These are phyloP conservation scores for Eretmochelys imbricata DNA, from an alignment of 2,113 vertebrate genomes.

Conservation along the genomic window DNA sequence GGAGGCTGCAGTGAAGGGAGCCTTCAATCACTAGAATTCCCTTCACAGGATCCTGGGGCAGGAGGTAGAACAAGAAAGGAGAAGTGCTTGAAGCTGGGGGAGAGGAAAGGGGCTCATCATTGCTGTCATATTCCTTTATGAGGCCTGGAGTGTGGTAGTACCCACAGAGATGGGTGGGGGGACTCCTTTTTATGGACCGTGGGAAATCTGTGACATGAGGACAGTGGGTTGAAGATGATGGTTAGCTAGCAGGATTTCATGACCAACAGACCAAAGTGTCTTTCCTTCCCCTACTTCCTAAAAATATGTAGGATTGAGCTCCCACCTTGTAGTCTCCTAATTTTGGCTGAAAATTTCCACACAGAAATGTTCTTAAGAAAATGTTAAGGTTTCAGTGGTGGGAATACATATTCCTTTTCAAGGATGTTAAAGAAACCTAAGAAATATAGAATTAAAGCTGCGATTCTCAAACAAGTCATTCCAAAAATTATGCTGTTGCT, in stretches of 20 bases:
- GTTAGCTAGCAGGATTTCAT: not conserved
- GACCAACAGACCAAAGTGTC: not conserved
- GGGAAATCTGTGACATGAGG: not conserved
- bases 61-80: not conserved
- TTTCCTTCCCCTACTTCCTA: not conserved
- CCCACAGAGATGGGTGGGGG: not conserved
- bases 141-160: not conserved
- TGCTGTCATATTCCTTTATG: not conserved
- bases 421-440: not conserved
- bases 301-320: not conserved
- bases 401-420: not conserved
- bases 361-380: not conserved
- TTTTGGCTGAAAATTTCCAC: not conserved
- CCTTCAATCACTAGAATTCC: not conserved
- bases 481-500: not conserved
- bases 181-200: not conserved
- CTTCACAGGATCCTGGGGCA: not conserved
- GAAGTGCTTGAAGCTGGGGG: not conserved
- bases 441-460: not conserved
- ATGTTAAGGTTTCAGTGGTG: not conserved
- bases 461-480: not conserved
- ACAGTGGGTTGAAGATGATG: not conserved
- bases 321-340: not conserved
- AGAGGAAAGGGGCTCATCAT: not conserved
- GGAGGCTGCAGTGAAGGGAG: not conserved